phyloP scores from a whole-genome alignment of 2,888 invertebrate genomes.

The Elysia crispata region DNA sequence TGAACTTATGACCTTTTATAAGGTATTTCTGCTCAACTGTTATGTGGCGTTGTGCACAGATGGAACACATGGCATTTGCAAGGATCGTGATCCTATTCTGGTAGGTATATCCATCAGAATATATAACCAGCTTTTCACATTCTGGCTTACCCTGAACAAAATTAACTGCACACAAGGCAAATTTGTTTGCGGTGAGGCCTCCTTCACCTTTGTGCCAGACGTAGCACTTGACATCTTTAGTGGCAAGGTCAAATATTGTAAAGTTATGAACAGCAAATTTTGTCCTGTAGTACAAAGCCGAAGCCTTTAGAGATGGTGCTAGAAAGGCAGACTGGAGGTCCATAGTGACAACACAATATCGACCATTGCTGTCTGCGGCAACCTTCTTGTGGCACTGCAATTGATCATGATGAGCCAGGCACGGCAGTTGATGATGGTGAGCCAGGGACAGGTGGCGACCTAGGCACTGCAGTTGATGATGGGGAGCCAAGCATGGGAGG shows the following conservation, averaged over 20 bases:
- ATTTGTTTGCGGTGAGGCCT: conserved; percentile 25
- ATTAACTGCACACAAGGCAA: too few relatives aligned
- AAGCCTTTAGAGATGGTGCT: conserved; percentile 31
- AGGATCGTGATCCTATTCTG: conserved; percentile 46
- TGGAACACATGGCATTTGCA: too few relatives aligned
- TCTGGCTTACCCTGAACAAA: too few relatives aligned
- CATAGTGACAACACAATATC: conserved; percentile 6
- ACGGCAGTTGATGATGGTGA: too few relatives aligned
- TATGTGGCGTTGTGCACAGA: too few relatives aligned
- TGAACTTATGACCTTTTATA: too few relatives aligned
- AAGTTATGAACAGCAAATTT: conserved; percentile 45
- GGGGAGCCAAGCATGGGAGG: too few relatives aligned
- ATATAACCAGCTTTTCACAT: conserved; percentile 43
- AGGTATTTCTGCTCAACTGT: too few relatives aligned
- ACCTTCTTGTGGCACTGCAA: background rate
- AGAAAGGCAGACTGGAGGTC: conserved; percentile 38
- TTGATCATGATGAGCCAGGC: too few relatives aligned
- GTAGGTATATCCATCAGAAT: conserved; percentile 49
- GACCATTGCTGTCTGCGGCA: too few relatives aligned
- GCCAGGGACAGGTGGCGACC: too few relatives aligned
- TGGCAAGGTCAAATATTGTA: conserved; percentile 29
- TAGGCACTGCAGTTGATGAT: too few relatives aligned
- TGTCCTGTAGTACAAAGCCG: conserved; percentile 39
- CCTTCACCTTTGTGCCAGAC: conserved; percentile 42
- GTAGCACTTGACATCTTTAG: conserved; percentile 34